A percentile compares a stretch with the other conserved stretches of the same genome.
Conservation (phyloP, 2,888 invertebrate species). For the Drosophila antonietae region DNA sequence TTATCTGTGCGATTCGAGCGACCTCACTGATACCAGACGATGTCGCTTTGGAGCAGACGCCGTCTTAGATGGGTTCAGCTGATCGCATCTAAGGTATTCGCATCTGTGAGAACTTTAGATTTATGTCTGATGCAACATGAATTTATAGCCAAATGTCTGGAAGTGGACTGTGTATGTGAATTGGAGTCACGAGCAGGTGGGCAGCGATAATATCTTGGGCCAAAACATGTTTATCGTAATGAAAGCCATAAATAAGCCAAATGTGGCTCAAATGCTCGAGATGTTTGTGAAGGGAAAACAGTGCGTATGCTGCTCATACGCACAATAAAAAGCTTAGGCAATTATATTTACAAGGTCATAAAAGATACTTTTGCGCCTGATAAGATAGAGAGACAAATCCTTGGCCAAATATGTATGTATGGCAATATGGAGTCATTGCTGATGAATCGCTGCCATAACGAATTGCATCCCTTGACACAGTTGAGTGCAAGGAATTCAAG, state of each 20-base stretch:
- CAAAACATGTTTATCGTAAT: constrained; percentile 6
- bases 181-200: not conserved
- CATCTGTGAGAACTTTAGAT: not conserved
- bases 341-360: constrained; percentile 24
- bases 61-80: not conserved
- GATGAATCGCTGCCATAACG: constrained; percentile 34
- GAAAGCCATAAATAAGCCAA: constrained; percentile 7
- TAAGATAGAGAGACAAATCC: constrained; percentile 21
- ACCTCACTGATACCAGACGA: constrained; percentile 43
- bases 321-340: not conserved
- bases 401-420: not conserved
- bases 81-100: constrained; percentile 1
- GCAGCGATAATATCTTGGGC: not conserved
- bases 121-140: not conserved
- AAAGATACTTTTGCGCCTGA: constrained; percentile 14
- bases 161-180: not conserved
- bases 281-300: not conserved
- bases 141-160: not conserved
- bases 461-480: constrained; percentile 49
- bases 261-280: constrained; percentile 8
- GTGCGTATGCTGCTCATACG: not conserved
- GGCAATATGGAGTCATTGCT: not conserved
- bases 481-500: constrained; percentile 29
- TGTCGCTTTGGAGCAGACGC: not conserved
- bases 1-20: constrained; percentile 31